Base-by-base conservation (phyloP, 2,888 invertebrate genomes). In the Ceramica pisi region DNA sequence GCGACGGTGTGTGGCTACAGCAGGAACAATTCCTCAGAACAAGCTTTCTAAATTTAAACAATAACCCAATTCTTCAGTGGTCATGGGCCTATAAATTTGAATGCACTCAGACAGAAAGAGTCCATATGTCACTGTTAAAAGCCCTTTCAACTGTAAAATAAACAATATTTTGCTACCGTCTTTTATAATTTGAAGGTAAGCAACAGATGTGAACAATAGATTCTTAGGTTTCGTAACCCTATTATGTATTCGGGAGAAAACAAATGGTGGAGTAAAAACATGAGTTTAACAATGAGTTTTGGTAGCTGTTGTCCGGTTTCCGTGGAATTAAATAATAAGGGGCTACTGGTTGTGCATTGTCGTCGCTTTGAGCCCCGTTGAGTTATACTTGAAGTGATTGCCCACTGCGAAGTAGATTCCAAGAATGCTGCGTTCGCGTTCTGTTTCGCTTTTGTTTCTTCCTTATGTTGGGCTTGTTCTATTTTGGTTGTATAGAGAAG, bases 81-180 rank as follows among this genome's bases (percentile, higher is more conserved):
- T 92, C 92, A 90, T 85, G 83, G 86, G 82, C 80, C 88, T 90
- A 94, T 95, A 95, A 95, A 95, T 95, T 93, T 92, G 81, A 90
- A 86, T 80, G 87, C 88, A 89, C 88, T 92, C 87, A 89, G 89
- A 89, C 87, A 91, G 89, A 90, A 91, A 90, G 88, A 89, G 90
- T 88, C 92, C 94, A 93, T 91, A 94, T 94, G 94, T 92, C 95
- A 92, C 93, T 92, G 91, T 93, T 92, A 88, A 93, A 93, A 92
- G 92, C 91, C 80, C 90, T 92, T 93, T 93, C 90, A 90, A 92
- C 90, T 90, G 87, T 92, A 93, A 95, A 95, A 94, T 91, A 95
- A 94, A 95, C 94, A 95, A 94, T 94, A 94, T 96, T 95, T 95
- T 92, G 95, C 95, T 94, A 94, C 95, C 90, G 93, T 92, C 91